Percentiles rank a stretch among this genome's conserved stretches.
Evolutionary conservation across 1,140 invertebrate genomes (phyloP).

Genomic region (Apocrypta bakeri): DNA sequence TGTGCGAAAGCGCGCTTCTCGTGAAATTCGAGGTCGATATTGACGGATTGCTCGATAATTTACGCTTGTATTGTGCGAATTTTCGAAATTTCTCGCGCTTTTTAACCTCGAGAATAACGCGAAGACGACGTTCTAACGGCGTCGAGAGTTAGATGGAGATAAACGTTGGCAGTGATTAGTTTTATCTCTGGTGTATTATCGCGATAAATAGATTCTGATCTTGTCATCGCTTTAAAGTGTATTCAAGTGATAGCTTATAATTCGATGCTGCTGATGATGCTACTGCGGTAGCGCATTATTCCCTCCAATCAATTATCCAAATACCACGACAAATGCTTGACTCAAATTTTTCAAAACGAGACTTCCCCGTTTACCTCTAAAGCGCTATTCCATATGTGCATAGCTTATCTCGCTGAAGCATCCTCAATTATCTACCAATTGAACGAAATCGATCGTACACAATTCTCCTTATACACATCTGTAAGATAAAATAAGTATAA

Average conservation of each 20-base stretch:
- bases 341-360: too few relatives aligned
- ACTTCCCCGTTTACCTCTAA: too few relatives aligned
- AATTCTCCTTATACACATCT: not conserved
- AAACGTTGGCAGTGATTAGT: not conserved
- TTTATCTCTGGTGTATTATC: not conserved
- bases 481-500: not conserved
- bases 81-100: too few relatives aligned
- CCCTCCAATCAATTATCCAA: too few relatives aligned
- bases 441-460: not conserved
- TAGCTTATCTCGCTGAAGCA: too few relatives aligned
- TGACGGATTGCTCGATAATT: not conserved
- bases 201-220: not conserved
- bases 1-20: too few relatives aligned
- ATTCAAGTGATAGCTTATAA: not conserved
- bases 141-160: not conserved
- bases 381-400: too few relatives aligned
- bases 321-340: too few relatives aligned
- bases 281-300: not conserved
- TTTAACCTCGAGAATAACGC: slow-evolving; percentile 18
- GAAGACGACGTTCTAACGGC: too few relatives aligned
- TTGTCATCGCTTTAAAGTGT: not conserved
- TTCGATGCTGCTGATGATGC: not conserved
- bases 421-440: too few relatives aligned
- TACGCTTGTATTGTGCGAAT: not conserved
- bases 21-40: not conserved